A percentile compares a stretch with the other conserved stretches of the same genome.
phyloP scores from a whole-genome alignment of 2,888 invertebrate genomes.

The Lasioglossum villosulum region DNA sequence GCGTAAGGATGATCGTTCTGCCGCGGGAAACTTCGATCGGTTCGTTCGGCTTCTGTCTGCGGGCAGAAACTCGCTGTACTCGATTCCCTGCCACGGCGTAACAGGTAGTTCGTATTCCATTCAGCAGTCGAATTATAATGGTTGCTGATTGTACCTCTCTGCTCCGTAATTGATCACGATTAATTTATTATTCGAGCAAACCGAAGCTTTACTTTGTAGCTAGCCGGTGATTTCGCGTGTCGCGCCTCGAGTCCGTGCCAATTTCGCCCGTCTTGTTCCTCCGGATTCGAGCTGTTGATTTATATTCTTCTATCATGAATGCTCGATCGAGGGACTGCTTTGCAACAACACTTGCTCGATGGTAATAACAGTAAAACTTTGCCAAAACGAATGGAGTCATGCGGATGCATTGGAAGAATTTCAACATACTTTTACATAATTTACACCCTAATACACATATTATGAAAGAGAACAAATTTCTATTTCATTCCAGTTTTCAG shows the following conservation, averaged over 20 bases:
- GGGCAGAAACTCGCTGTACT: background rate
- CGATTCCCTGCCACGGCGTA: slow-evolving; percentile 5
- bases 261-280: background rate
- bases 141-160: slow-evolving; percentile 7
- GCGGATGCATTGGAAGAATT: background rate
- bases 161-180: slow-evolving; percentile 9
- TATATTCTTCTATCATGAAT: slow-evolving; percentile 7
- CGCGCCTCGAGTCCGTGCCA: background rate
- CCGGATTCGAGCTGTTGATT: slow-evolving; percentile 11
- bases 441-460: no score
- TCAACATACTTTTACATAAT: no score
- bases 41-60: background rate
- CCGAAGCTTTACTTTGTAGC: background rate
- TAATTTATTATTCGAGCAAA: slow-evolving; percentile 7
- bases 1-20: slow-evolving; percentile 35
- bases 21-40: slow-evolving; percentile 31
- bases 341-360: background rate
- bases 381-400: background rate
- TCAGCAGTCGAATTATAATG: slow-evolving; percentile 11
- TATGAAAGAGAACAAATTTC: no score
- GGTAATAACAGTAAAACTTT: background rate
- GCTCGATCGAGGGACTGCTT: background rate
- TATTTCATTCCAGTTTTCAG: no score
- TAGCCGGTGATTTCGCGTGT: background rate
- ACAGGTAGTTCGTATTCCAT: slow-evolving; percentile 14